phyloP scores from a whole-genome alignment of 2,888 invertebrate genomes.

The Neuroscelio doddi region DNA sequence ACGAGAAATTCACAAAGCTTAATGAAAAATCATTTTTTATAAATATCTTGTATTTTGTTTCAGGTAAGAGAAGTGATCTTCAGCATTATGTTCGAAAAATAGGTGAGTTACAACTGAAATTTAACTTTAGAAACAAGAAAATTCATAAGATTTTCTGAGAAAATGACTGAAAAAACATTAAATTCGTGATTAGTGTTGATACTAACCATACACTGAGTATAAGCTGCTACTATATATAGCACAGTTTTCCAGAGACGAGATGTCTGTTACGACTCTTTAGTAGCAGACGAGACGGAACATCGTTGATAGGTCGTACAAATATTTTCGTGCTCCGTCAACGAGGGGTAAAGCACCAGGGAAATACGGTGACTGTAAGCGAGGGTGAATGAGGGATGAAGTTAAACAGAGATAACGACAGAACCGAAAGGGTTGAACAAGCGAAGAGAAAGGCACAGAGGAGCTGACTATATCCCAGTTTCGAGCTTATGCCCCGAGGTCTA shows the following conservation, averaged over 20 bases:
- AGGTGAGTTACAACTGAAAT: no score
- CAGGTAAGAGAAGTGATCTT: no score
- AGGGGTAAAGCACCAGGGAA: constrained; percentile 36
- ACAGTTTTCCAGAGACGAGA: constrained; percentile 10
- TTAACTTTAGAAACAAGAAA: no score
- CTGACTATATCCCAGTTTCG: constrained; percentile 23
- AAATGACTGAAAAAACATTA: no score
- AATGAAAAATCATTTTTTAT: no score
- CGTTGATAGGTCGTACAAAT: constrained; percentile 46
- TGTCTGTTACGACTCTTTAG: constrained; percentile 36
- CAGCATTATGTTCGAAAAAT: no score
- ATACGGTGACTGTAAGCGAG: constrained; percentile 33
- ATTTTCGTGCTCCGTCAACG: constrained; percentile 40
- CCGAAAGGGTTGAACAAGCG: constrained; percentile 31
- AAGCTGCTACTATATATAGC: no score
- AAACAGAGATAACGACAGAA: constrained; percentile 17
- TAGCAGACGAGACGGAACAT: constrained; percentile 31
- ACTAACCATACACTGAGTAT: no score
- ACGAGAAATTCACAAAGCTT: neutral
- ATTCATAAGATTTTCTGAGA: no score
- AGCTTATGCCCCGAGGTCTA: constrained; percentile 39
- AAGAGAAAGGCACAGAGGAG: constrained; percentile 9
- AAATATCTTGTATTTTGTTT: no score
- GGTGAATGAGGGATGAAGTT: constrained; percentile 36
- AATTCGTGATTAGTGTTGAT: no score